These are phyloP conservation scores for Nymphalis polychloros DNA, from an alignment of 2,888 invertebrate genomes.

Conservation along the genomic window DNA sequence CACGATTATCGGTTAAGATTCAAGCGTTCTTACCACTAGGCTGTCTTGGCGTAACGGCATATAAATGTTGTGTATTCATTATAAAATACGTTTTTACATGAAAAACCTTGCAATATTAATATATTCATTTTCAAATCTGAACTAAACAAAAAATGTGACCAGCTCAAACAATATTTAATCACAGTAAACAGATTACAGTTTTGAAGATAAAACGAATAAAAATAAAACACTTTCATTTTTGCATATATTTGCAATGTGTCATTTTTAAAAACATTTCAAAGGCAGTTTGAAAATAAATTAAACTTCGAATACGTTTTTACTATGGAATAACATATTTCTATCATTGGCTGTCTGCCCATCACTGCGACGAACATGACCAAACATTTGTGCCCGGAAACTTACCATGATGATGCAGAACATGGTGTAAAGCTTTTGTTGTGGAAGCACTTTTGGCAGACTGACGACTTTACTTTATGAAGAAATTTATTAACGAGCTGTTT, in stretches of 20 bases:
- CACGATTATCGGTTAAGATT: too few species aligned
- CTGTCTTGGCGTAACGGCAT: too few species aligned
- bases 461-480: conserved; percentile 10
- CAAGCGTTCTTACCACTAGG: too few species aligned
- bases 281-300: conserved; percentile 25
- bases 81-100: too few species aligned
- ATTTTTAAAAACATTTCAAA: conserved; percentile 27
- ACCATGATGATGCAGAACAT: conserved; percentile 37
- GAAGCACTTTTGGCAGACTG: conserved; percentile 27
- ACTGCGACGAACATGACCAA: conserved; percentile 36
- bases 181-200: conserved; percentile 7
- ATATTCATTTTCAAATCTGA: neutral
- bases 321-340: conserved; percentile 33
- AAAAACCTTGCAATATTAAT: too few species aligned
- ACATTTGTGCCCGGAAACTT: conserved; percentile 35
- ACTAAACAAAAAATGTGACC: neutral
- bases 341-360: conserved; percentile 42
- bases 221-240: conserved; percentile 6
- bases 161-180: neutral
- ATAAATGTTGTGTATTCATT: too few species aligned
- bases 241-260: conserved; percentile 16
- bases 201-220: conserved; percentile 10
- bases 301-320: conserved; percentile 15
- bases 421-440: conserved; percentile 29
- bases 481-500: neutral